Evolutionary conservation across 2,797 vertebrate species (phyloP), one percentile per base, ranked within the genome.

Genomic region (Eulemur albifrons): DNA sequence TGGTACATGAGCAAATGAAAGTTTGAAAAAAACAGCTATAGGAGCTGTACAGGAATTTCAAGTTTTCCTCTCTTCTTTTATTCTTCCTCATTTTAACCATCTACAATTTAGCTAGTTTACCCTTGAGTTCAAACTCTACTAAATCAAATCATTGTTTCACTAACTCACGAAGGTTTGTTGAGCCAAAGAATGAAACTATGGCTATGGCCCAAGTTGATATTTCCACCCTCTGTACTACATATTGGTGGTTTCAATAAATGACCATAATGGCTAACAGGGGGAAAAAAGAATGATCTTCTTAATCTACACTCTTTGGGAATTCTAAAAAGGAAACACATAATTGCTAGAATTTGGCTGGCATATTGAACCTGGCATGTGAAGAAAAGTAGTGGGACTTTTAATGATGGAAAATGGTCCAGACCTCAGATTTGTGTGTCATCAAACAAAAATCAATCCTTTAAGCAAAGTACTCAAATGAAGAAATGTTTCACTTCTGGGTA

Each of bases 381-480:
- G 83, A 80, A 95, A 96, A 92, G 57, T 80, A 87, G 79, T 90
- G 95, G 88, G 94, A 93, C 50, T 94, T 86, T 92, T 82, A 95
- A 97, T 90, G 85, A 88, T 21, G 90, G 76, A 94, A 97, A 96
- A 88, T 81, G 21, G 38, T 86, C 30, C 80, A 95, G 70, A 95
- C 50, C 35, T 93, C 54, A 57, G 50, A 76, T 90, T 96, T 96
- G 3, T 77, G 54, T 90, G 54, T 87, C 88, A 92, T 94, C 80
- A 95, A 97, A 90, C 97, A 65, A 97, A 96, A 97, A 96, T 75
- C 85, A 93, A 90, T 93, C n/a, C 52, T 88, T 90, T 85, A 82
- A 93, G 52, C 65, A 94, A 95, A 96, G 40, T 69, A 73, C 20
- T 52, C 11, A 61, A 70, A 88, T 75, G 59, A 96, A 94, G 67